Evolutionary conservation across 2,113 vertebrate species (phyloP), one percentile per base, ranked within the genome.

Genomic region (Engraulis encrasicolus): DNA sequence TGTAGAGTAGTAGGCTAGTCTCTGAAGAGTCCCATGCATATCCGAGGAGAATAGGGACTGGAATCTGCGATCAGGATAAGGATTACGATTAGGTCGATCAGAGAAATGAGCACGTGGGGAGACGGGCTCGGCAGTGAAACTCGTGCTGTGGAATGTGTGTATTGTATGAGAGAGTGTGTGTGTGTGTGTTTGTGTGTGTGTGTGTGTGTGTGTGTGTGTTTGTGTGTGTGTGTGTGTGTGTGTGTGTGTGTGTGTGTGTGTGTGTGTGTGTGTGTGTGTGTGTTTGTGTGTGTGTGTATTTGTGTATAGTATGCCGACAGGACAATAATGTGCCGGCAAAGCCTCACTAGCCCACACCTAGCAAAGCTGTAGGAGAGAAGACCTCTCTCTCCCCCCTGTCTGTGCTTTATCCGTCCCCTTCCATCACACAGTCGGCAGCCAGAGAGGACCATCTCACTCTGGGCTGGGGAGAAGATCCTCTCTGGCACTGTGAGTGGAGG

Each of bases 281-380:
- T 66, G 61, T 31, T 12, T 71, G 61, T 31, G 61, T 71, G 27
- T 31, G 27, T 12, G 61, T 15, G 14, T 74, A n/a, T n/a, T n/a
- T n/a, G n/a, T n/a, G n/a, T n/a, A n/a, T n/a, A n/a, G n/a, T n/a
- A 31, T 27, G 27, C 27, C 31, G 14, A 74, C 66, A 34, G 66
- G 6, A 74, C 27, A 74, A 34, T 14, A 15, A 74, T 74, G 27
- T 36, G 18, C 66, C 66, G 31, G 12, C 31, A 34, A n/a, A 74
- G 66, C 66, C 66, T 74, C 23, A 74, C 66, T 74, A 36, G 66
- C 66, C 66, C 66, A 74, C 31, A 34, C 66, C 27, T 74, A 36
- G 66, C 66, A 74, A 74, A 74, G 66, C 31, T 66, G 23, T 31
- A 31, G 27, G 31, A 74, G 31, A 14, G 34, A 14, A 74, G 27